Conservation (phyloP, 1,140 invertebrate genomes). For the Centruroides vittatus region DNA sequence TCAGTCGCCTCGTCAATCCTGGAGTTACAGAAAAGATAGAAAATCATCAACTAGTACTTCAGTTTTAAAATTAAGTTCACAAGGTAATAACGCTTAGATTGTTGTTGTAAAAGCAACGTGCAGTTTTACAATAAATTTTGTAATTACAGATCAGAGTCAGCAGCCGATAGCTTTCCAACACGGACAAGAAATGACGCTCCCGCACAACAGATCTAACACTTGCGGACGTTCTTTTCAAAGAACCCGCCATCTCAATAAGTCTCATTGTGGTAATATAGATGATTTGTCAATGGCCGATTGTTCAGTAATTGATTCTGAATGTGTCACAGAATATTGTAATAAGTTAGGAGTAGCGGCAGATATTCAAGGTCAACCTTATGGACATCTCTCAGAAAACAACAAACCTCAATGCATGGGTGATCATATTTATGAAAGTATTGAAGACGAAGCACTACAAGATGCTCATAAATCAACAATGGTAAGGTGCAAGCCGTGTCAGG, state of each 20-base stretch:
- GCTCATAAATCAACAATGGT: not conserved
- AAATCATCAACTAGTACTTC: not conserved
- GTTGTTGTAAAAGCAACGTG: not conserved
- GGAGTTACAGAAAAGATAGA: not conserved
- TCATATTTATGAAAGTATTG: not conserved
- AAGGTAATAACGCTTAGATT: not conserved
- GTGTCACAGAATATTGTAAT: too few species aligned
- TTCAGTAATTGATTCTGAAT: too few species aligned
- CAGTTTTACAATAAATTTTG: not conserved
- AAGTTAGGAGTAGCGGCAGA: too few species aligned
- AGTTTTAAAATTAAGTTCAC: not conserved
- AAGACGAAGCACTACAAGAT: not conserved
- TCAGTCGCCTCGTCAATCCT: not conserved
- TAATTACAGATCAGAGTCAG: not conserved
- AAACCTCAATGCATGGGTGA: not conserved
- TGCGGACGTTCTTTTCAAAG: too few species aligned
- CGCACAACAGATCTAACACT: too few species aligned
- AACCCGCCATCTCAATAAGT: too few species aligned
- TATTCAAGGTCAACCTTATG: too few species aligned
- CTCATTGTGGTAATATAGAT: too few species aligned
- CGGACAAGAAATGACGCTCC: too few species aligned
- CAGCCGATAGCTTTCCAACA: not conserved
- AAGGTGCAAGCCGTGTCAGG: not conserved
- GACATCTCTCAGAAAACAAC: too few species aligned
- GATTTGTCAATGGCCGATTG: too few species aligned